phyloP scores from a whole-genome alignment of 1,140 invertebrate species.

The Chrysomallon squamiferum region DNA sequence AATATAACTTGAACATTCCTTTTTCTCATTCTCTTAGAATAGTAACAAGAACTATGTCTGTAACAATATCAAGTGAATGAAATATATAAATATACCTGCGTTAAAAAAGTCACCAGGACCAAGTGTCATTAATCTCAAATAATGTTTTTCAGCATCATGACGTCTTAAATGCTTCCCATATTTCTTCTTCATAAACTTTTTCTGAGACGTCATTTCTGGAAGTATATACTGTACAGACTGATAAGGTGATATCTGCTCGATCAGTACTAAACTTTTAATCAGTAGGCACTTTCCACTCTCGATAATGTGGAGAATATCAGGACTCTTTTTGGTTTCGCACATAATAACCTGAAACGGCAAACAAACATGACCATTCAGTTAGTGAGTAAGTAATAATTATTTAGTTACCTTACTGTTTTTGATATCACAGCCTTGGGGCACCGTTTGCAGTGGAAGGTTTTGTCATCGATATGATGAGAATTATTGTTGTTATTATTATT shows the following conservation, averaged over 20 bases:
- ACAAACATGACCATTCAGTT: too few relatives aligned
- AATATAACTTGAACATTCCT: too few relatives aligned
- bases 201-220: neutral
- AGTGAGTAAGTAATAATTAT: too few relatives aligned
- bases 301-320: slow-evolving; percentile 24
- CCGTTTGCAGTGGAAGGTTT: too few relatives aligned
- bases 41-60: too few relatives aligned
- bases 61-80: slow-evolving; percentile 1
- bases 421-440: too few relatives aligned
- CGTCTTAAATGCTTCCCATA: slow-evolving; percentile 4
- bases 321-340: slow-evolving; percentile 9
- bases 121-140: too few relatives aligned
- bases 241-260: slow-evolving; percentile 19
- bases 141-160: too few relatives aligned
- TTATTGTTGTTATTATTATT: too few relatives aligned
- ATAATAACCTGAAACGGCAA: slow-evolving; percentile 27
- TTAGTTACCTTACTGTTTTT: too few relatives aligned
- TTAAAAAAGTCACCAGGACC: neutral
- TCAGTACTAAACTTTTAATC: slow-evolving; percentile 13
- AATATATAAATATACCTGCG: neutral
- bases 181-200: slow-evolving; percentile 16
- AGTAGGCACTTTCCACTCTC: slow-evolving; percentile 17
- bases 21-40: too few relatives aligned
- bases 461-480: too few relatives aligned
- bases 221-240: slow-evolving; percentile 2